Percentiles rank a stretch among this genome's conserved stretches.
These are phyloP conservation scores for Zosterops borbonicus DNA, from an alignment of 2,113 vertebrate species.

Conservation along the genomic window DNA sequence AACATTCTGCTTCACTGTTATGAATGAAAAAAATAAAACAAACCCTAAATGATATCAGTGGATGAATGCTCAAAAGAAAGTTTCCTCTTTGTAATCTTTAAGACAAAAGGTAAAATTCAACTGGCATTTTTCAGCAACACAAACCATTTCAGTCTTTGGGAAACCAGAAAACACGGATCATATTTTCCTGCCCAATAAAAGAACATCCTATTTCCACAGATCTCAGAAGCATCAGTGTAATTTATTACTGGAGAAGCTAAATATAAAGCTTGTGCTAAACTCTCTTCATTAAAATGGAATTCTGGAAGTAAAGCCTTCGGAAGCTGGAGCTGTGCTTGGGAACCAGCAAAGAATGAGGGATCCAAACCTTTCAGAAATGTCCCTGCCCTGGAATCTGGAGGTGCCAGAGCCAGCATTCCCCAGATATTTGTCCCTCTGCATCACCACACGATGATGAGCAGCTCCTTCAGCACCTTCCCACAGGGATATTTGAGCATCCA, in stretches of 20 bases:
- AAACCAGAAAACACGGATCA: not conserved
- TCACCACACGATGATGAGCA: constrained; percentile 38
- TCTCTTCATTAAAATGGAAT: not conserved
- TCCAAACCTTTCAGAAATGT: not conserved
- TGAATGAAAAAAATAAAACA: not conserved
- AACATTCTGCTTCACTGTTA: not conserved
- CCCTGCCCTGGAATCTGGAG: constrained; percentile 39
- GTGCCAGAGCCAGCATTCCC: constrained; percentile 19
- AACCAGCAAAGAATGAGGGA: not conserved
- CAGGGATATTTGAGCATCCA: constrained; percentile 50
- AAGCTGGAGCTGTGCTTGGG: not conserved
- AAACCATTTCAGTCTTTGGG: not conserved
- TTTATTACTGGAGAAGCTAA: not conserved
- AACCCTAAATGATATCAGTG: not conserved
- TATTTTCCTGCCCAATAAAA: not conserved
- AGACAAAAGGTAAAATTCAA: not conserved
- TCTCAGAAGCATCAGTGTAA: not conserved
- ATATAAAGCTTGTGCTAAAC: not conserved
- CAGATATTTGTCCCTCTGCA: constrained; percentile 28
- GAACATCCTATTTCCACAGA: not conserved
- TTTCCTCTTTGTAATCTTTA: not conserved
- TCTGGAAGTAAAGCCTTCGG: not conserved
- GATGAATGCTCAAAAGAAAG: not conserved
- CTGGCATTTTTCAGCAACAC: not conserved
- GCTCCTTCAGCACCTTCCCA: constrained; percentile 58